Conservation (phyloP, 2,797 vertebrate genomes). For the Pampus argenteus region DNA sequence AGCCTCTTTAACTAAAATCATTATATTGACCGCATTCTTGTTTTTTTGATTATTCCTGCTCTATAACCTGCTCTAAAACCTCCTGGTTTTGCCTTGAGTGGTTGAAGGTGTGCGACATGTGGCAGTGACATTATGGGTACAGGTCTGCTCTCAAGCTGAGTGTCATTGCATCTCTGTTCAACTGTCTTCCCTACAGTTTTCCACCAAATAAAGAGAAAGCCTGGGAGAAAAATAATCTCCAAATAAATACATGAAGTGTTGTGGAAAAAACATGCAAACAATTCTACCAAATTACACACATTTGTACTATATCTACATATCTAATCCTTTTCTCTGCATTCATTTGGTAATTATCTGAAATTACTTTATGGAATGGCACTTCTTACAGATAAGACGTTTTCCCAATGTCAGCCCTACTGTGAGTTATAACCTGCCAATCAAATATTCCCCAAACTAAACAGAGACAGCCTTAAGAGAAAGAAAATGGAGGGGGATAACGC, state of each 20-base stretch:
- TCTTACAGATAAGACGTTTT: conserved; percentile 48
- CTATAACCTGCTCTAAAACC: conserved; percentile 14
- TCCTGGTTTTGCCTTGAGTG: neutral
- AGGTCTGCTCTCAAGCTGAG: conserved; percentile 10
- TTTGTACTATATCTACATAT: neutral
- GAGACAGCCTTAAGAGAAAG: conserved; percentile 44
- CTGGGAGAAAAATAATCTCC: neutral
- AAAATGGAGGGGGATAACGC: conserved; percentile 33
- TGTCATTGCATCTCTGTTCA: conserved; percentile 24
- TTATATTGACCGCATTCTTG: neutral
- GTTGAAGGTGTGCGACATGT: conserved; percentile 1
- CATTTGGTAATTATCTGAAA: conserved; percentile 19
- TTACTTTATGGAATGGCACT: conserved; percentile 15
- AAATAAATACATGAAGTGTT: neutral
- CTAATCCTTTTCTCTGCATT: neutral
- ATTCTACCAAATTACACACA: too few species aligned
- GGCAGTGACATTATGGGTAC: conserved; percentile 20
- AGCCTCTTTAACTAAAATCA: conserved; percentile 22
- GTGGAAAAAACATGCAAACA: neutral
- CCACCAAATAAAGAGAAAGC: neutral
- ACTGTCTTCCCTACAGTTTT: neutral
- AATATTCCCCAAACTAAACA: conserved; percentile 54
- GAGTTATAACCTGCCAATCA: conserved; percentile 64
- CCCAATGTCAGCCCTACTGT: conserved; percentile 48
- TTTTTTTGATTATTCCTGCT: neutral